phyloP scores from a whole-genome alignment of 1,140 invertebrate genomes.

The Chelonus insularis region DNA sequence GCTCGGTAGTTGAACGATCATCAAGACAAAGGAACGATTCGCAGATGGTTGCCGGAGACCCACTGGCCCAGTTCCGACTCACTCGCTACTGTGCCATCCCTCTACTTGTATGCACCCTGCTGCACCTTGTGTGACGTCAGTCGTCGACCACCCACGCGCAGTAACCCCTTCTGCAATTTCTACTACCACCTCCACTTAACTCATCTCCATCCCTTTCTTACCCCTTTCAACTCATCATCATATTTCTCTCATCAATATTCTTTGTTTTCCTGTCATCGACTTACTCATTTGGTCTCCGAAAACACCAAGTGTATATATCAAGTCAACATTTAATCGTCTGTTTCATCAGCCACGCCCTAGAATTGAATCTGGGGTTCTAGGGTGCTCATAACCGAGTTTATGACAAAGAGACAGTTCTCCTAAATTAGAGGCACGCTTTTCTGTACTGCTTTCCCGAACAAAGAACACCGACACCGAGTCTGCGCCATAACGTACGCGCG shows the following conservation, averaged over 20 bases:
- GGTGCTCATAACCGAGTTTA: background rate
- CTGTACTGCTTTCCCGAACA: conserved; percentile 5
- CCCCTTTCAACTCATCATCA: too few species aligned
- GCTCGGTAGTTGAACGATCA: background rate
- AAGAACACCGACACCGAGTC: background rate
- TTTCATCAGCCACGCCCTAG: background rate
- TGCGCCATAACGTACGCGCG: conserved; percentile 20
- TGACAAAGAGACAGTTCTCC: conserved; percentile 15
- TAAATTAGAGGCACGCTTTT: conserved; percentile 21
- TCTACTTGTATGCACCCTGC: conserved; percentile 38
- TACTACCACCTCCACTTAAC: conserved; percentile 23
- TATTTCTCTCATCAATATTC: too few species aligned
- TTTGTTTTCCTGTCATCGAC: conserved; percentile 6
- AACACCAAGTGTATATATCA: background rate
- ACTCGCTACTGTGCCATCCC: conserved; percentile 39
- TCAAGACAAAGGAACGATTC: conserved; percentile 40
- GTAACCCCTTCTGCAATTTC: conserved; percentile 34
- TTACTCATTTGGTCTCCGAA: background rate
- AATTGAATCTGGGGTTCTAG: background rate
- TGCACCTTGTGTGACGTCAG: conserved; percentile 34
- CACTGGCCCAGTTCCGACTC: conserved; percentile 54
- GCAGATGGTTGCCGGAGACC: conserved; percentile 52
- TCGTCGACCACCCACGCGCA: conserved; percentile 36
- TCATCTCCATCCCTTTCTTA: conserved; percentile 23
- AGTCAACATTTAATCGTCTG: background rate